Base-by-base conservation (phyloP, 2,888 invertebrate genomes). In the Aromia moschata region DNA sequence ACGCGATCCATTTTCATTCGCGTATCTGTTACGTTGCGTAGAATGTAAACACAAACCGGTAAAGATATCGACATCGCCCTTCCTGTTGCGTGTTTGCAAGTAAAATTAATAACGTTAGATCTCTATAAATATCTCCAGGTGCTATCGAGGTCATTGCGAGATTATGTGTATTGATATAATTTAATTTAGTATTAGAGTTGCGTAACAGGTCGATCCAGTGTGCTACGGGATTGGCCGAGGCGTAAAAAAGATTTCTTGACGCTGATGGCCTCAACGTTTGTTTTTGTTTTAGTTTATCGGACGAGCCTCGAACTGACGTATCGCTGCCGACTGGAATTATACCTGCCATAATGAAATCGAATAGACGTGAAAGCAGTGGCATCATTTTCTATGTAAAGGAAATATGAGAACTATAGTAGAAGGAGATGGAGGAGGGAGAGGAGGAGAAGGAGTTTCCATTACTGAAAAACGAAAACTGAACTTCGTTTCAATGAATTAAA, bases 91-190 rank as follows among this genome's bases (percentile, higher is more conserved):
- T 43, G 43, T 25, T 18, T 40, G n/a, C 40, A 17, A 40, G 40
- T 12, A 43, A 43, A 43, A 25, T 25, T 43, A 41, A 25, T 43
- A 43, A 43, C 17, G 40, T 40, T 40, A 40, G 40, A 40, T 40
- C 40, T 40, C 40, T 40, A 40, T 40, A 40, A 40, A 40, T 40
- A 40, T 40, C 40, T 40, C 40, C 40, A 40, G 40, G 40, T 40
- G 40, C 40, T 40, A 40, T 40, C 40, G 40, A 40, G 40, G 40
- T 40, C 40, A 40, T 11, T 40, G 17, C 40, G n/a, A 40, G 40
- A 40, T 40, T 40, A 40, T 40, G 40, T n/a, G 15, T 40, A 40
- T 40, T 17, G 40, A 40, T 40, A 40, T 40, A 40, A 40, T 40
- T 38, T 38, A 7, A 38, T 38, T 40, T 40, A 40, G 17, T 40